Base-by-base conservation (phyloP, 2,113 vertebrate species). In the Corythornis cristatus region DNA sequence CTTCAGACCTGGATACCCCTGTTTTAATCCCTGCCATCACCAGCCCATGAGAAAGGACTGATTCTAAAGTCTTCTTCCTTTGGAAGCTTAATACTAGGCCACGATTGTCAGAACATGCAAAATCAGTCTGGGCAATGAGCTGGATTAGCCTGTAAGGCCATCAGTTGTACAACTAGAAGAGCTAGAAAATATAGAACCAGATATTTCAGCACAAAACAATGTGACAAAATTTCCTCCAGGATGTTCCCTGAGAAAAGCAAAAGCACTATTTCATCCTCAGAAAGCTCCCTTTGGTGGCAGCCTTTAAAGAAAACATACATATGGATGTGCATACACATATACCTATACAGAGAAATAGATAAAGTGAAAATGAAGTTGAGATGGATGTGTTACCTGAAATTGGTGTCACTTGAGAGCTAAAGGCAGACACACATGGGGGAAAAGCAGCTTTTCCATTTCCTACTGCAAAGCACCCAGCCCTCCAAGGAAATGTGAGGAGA, bases 371-470 rank as follows among this genome's bases (percentile, higher is more conserved):
- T 33, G 9, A 65, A 65, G 51, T 18, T 46, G 26, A 87, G 93
- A 93, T 28, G 89, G 46, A 73, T 56, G 37, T 82, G 35, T 26
- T 76, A 70, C 70, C 92, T 64, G 57, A 83, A 92, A 79, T 66
- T 70, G 51, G 19, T 85, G 26, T 53, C 50, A 79, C 53, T 53
- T 83, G 77, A 64, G 73, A 92, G 19, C 65, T 62, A 84, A 92
- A 83, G 64, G 46, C 35, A 79, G 37, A 8, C 13, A 62, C 15
- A 56, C 31, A 15, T 6, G 2, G 29, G 22, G 33, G 31, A 25
- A 82, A 82, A 87, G 35, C 8, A 92, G 71, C 13, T 89, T 87
- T 93, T 93, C 66, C 62, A 76, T 93, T 87, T 89, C 64, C 71
- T 73, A 58, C 43, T 77, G 78, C 33, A 71, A 85, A 85, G 25